phyloP scores from a whole-genome alignment of 1,140 invertebrate species.

The Araneus ventricosus region DNA sequence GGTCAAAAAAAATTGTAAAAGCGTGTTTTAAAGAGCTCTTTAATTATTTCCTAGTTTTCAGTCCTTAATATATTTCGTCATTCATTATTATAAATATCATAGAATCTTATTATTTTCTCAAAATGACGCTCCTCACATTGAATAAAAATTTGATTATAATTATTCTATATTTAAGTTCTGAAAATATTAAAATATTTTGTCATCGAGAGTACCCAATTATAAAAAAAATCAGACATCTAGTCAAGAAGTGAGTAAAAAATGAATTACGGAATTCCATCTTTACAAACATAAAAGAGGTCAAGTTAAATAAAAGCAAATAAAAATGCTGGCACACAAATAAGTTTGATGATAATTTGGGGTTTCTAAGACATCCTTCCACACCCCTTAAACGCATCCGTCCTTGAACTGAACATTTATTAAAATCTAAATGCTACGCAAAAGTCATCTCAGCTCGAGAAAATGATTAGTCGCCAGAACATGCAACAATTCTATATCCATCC shows the following conservation, averaged over 20 bases:
- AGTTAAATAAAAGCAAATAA: not conserved
- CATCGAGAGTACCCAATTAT: too few species aligned
- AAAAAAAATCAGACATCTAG: too few species aligned
- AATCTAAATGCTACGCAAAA: not conserved
- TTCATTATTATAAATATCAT: too few species aligned
- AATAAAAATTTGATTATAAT: too few species aligned
- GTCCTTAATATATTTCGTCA: too few species aligned
- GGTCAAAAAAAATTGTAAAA: too few species aligned
- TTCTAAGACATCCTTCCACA: not conserved
- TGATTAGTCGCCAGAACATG: not conserved
- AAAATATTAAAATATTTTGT: too few species aligned
- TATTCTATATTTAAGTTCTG: too few species aligned
- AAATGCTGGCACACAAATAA: not conserved
- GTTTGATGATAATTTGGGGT: not conserved
- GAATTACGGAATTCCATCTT: not conserved
- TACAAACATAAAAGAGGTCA: not conserved
- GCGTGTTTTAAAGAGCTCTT: too few species aligned
- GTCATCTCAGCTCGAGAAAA: not conserved
- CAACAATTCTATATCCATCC: conserved; percentile 17
- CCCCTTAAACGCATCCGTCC: not conserved
- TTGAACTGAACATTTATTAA: not conserved
- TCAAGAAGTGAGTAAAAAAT: not conserved
- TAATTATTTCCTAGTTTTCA: too few species aligned
- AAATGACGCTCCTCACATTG: too few species aligned
- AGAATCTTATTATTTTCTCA: too few species aligned